Percentiles rank a stretch among this genome's conserved stretches.
These are phyloP conservation scores for Diorhabda carinulata DNA, from an alignment of 1,140 invertebrate genomes.

Conservation along the genomic window DNA sequence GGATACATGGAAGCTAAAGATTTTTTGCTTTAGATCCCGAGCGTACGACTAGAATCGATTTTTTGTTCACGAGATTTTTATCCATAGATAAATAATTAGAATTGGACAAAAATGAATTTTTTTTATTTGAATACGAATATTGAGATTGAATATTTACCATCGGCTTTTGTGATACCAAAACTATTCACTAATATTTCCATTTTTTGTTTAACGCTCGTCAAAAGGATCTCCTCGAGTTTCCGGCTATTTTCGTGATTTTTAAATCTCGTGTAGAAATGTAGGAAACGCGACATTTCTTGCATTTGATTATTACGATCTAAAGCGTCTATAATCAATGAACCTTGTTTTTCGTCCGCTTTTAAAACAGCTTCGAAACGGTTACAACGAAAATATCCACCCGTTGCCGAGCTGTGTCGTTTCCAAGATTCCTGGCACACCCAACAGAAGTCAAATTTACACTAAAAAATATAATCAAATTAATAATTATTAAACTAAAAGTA, in stretches of 20 bases:
- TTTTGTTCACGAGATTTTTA: too few species aligned
- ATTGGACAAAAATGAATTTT: too few species aligned
- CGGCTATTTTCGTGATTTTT: conserved; percentile 65
- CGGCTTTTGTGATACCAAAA: conserved; percentile 41
- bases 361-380: conserved; percentile 66
- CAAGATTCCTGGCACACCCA: conserved; percentile 74
- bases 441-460: conserved; percentile 75
- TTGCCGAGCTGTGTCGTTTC: conserved; percentile 70
- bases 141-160: conserved; percentile 34
- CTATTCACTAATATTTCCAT: conserved; percentile 58
- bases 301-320: conserved; percentile 57
- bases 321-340: conserved; percentile 58
- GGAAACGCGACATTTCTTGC: conserved; percentile 63
- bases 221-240: conserved; percentile 60
- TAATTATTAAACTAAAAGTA: neutral
- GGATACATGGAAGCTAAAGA: too few species aligned
- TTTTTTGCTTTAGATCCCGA: too few species aligned
- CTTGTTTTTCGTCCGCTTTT: conserved; percentile 63
- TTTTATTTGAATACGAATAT: neutral
- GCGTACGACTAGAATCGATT: too few species aligned
- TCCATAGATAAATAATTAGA: too few species aligned
- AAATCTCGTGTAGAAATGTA: conserved; percentile 66
- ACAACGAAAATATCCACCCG: conserved; percentile 71
- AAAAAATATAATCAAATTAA: conserved; percentile 14
- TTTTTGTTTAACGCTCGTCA: conserved; percentile 59